Evolutionary conservation across 2,797 vertebrate species (phyloP), one percentile per base, ranked within the genome.

Genomic region (Argyrosomus regius): DNA sequence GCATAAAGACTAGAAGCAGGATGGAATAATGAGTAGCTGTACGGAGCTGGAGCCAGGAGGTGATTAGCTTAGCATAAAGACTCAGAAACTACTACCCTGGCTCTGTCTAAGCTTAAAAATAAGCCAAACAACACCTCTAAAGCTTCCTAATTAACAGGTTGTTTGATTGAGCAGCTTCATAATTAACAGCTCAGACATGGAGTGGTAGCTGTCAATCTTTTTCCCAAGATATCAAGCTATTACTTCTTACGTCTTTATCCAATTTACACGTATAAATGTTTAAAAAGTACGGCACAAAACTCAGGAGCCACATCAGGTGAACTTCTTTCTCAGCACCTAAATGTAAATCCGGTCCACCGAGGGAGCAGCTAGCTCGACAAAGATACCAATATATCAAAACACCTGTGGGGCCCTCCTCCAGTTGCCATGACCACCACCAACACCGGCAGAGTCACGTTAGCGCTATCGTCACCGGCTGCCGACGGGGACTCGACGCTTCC

Each of bases 401-500:
- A 90, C 91, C 89, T 89, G 91, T 82, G 78, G 85, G 83, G 35
- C 35, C 35, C 35, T 43, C 70, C 66, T 75, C 57, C 81, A 77
- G 90, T 92, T 89, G 86, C 88, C 89, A 91, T 89, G 87, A 78
- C 84, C 80, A 90, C 91, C 82, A 62, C 46, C 83, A 78, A 57
- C 85, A 80, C 86, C 63, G 41, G 65, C 77, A 49, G 59, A 65
- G 54, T 62, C 57, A 8, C 54, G 13, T 50, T 43, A 45, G 12
- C 22, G 62, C 48, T 5, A n/a, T 56, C 61, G 64, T 85, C 86
- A 82, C 72, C 52, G 45, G 72, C 26, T 26, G 76, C 81, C 22
- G 39, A 39, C n/a, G 7, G 46, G 80, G 62, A 81, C 80, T 85
- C 78, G 24, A 61, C 62, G 59, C 70, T 72, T 90, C 83, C 82